These are phyloP conservation scores for Pogonognathellus flavescens DNA, from an alignment of 1,140 invertebrate genomes.

Conservation along the genomic window DNA sequence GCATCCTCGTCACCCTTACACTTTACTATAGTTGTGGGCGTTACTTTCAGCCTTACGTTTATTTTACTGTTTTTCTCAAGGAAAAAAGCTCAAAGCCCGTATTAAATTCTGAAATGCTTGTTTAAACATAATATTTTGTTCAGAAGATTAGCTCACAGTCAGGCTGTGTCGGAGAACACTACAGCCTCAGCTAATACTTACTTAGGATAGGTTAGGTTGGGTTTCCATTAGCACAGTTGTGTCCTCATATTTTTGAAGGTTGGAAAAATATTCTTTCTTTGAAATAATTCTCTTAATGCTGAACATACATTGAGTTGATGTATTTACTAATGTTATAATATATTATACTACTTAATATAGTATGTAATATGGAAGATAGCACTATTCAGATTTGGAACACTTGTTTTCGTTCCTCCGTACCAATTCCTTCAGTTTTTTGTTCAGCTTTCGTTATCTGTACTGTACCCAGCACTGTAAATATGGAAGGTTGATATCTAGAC, in stretches of 20 bases:
- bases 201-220: constrained; percentile 17
- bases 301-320: too few species aligned
- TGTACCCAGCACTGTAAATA: background rate
- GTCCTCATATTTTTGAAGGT: background rate
- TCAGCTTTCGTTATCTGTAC: background rate
- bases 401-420: constrained; percentile 44
- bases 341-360: too few species aligned
- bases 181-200: too few species aligned
- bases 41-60: constrained; percentile 16
- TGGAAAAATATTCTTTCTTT: constrained; percentile 38
- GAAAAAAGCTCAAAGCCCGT: constrained; percentile 32
- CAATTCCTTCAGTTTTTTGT: background rate
- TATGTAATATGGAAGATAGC: too few species aligned
- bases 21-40: constrained; percentile 29
- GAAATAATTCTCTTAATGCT: background rate
- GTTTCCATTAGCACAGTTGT: background rate
- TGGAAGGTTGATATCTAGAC: background rate
- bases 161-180: background rate
- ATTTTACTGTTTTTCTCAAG: constrained; percentile 35
- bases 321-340: too few species aligned
- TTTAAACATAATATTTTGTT: too few species aligned
- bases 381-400: constrained; percentile 31
- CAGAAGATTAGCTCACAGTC: background rate
- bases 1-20: constrained; percentile 40
- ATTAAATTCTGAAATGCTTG: background rate